phyloP scores from a whole-genome alignment of 2,888 invertebrate species.

The Andrena haemorrhoa region DNA sequence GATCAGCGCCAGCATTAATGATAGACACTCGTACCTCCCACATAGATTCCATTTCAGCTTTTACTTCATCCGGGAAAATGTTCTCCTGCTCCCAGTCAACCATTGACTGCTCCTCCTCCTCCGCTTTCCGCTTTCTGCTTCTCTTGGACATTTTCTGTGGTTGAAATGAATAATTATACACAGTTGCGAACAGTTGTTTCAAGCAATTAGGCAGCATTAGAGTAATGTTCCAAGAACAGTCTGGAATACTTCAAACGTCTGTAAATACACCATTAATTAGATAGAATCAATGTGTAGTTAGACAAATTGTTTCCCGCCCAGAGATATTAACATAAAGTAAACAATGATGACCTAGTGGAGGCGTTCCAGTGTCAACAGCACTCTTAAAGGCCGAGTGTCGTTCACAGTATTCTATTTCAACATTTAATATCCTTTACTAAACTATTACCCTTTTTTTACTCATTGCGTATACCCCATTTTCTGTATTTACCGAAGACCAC shows the following conservation, averaged over 20 bases:
- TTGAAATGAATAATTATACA: background rate
- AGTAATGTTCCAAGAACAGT: constrained; percentile 10
- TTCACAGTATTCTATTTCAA: background rate
- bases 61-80: constrained; percentile 82
- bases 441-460: constrained; percentile 5
- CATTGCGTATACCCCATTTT: background rate
- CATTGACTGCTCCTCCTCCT: constrained; percentile 83
- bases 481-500: constrained; percentile 7
- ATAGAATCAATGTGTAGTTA: constrained; percentile 37
- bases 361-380: background rate
- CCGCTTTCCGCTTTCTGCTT: constrained; percentile 82
- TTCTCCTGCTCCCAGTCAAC: constrained; percentile 85
- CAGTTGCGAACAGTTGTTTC: too few relatives aligned
- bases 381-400: background rate
- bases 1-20: background rate
- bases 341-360: constrained; percentile 55
- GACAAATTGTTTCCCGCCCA: constrained; percentile 29
- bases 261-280: constrained; percentile 42
- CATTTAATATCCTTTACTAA: constrained; percentile 19
- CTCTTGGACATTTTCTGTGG: constrained; percentile 71
- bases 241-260: background rate
- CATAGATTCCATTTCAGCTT: constrained; percentile 85
- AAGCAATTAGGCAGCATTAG: background rate
- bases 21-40: constrained; percentile 85
- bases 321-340: constrained; percentile 42